A percentile compares a stretch with the other conserved stretches of the same genome.
phyloP scores from a whole-genome alignment of 2,797 vertebrate genomes.

The Paramormyrops hopkinsi region DNA sequence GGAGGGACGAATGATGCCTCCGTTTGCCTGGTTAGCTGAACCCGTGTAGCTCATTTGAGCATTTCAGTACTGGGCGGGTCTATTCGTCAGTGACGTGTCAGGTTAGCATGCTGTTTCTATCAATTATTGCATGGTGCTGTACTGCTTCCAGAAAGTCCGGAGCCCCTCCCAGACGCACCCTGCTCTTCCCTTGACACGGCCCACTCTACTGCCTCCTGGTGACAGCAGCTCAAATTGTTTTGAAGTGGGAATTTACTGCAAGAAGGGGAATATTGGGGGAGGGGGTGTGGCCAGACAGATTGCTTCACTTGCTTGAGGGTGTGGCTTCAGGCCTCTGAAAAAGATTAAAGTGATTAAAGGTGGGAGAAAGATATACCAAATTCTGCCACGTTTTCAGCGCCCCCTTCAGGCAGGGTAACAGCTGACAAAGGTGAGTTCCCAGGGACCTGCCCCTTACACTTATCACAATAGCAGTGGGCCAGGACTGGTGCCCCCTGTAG shows the following conservation, averaged over 20 bases:
- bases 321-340: background rate
- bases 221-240: background rate
- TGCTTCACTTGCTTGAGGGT: background rate
- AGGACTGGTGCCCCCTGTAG: background rate
- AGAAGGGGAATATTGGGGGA: background rate
- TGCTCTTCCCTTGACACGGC: background rate
- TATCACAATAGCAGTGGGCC: background rate
- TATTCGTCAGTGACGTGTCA: background rate
- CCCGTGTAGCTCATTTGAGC: background rate
- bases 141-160: background rate
- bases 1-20: background rate
- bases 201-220: background rate
- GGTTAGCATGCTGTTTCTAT: background rate
- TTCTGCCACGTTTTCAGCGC: background rate
- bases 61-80: background rate
- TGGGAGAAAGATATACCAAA: background rate
- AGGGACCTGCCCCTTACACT: background rate
- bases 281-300: background rate
- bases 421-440: background rate
- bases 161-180: background rate
- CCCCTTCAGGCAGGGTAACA: background rate
- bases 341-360: background rate
- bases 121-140: background rate
- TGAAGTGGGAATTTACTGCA: background rate
- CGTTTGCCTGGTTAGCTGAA: background rate